These are phyloP conservation scores for Drosophila affinis DNA, from an alignment of 2,888 invertebrate genomes.

Conservation along the genomic window DNA sequence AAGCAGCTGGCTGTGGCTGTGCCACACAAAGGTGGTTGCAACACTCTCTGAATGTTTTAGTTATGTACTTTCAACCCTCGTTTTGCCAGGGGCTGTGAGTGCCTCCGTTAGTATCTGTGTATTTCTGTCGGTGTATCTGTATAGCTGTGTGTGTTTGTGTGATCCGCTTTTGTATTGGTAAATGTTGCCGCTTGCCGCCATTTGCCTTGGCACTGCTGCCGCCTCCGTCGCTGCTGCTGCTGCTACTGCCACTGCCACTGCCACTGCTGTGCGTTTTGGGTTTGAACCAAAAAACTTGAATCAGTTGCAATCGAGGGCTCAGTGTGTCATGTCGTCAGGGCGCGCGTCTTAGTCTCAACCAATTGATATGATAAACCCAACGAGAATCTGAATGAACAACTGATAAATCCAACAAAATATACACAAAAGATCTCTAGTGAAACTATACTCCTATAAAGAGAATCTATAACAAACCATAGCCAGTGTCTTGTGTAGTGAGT, in stretches of 20 bases:
- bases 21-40: slow-evolving; percentile 74
- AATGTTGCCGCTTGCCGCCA: slow-evolving; percentile 78
- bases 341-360: slow-evolving; percentile 35
- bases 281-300: slow-evolving; percentile 78
- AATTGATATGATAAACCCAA: not conserved
- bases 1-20: slow-evolving; percentile 39
- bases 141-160: slow-evolving; percentile 1
- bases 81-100: slow-evolving; percentile 32
- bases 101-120: slow-evolving; percentile 3
- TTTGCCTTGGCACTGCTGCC: slow-evolving; percentile 57
- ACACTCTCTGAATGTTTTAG: slow-evolving; percentile 59
- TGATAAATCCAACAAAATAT: not conserved
- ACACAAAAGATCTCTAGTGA: slow-evolving; percentile 4
- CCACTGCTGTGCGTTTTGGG: slow-evolving; percentile 40
- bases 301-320: slow-evolving; percentile 84
- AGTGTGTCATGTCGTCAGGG: slow-evolving; percentile 81
- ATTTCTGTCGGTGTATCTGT: not conserved
- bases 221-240: slow-evolving; percentile 41
- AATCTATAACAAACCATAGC: not conserved
- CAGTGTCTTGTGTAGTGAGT: slow-evolving; percentile 24
- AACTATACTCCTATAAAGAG: not conserved
- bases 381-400: slow-evolving; percentile 1
- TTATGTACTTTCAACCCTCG: slow-evolving; percentile 69
- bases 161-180: slow-evolving; percentile 76
- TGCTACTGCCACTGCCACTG: slow-evolving; percentile 25